Evolutionary conservation across 37 sponge, comb jelly and placozoan genomes (phyloP).

Genomic region (Oscarella lobularis): DNA sequence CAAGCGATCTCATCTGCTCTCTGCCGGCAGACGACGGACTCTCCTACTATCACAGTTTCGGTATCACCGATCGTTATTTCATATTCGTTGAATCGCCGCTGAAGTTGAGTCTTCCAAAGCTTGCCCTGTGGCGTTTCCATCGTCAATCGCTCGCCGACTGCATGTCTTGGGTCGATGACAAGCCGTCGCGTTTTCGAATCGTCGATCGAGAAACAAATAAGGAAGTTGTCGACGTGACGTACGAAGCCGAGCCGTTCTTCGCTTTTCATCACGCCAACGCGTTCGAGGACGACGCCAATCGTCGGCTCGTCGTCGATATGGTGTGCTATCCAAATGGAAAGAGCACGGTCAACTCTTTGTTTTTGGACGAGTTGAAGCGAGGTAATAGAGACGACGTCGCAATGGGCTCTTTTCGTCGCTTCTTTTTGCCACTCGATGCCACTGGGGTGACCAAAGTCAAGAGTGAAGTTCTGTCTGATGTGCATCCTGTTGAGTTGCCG

Average conservation of each 20-base stretch:
- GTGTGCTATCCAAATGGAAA: neutral
- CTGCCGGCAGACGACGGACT: neutral
- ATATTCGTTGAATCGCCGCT: neutral
- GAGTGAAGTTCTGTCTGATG: neutral
- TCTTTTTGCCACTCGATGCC: neutral
- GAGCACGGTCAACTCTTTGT: neutral
- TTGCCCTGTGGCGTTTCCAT: neutral
- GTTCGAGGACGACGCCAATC: neutral
- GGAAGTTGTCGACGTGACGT: neutral
- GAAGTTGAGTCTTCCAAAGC: too few relatives aligned
- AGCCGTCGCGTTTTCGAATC: neutral
- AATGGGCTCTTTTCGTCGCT: neutral
- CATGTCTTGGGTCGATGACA: neutral
- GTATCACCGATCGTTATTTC: neutral
- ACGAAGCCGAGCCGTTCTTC: neutral
- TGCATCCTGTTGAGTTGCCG: too few relatives aligned
- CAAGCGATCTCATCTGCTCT: neutral
- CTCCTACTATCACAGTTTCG: neutral
- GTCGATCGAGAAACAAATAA: neutral
- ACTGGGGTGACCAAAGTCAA: neutral
- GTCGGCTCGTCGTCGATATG: neutral
- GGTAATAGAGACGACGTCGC: neutral
- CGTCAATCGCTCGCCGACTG: neutral
- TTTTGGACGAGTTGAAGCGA: too few relatives aligned
- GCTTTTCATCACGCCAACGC: neutral